Conservation (phyloP, 2,888 invertebrate genomes). For the Drosophila nr. perissopoda region DNA sequence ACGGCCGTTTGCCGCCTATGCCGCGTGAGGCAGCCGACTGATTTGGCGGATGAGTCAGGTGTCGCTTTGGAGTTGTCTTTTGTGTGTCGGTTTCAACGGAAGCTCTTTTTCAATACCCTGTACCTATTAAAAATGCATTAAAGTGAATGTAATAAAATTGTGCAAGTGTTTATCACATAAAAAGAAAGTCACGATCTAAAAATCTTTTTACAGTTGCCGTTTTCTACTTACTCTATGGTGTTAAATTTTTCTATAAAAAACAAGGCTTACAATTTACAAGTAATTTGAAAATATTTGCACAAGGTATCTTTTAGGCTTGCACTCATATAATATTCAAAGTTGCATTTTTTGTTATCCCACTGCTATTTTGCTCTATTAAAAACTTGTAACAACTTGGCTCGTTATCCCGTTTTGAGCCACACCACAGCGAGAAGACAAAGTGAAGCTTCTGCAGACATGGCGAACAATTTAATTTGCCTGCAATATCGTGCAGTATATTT, state of each 20-base stretch:
- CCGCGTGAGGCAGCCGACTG: conserved; percentile 10
- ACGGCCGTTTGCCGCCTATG: conserved; percentile 71
- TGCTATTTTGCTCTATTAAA: conserved; percentile 81
- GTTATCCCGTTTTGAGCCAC: conserved; percentile 60
- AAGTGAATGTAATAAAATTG: not conserved
- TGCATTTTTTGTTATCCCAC: conserved; percentile 30
- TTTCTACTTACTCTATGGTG: not conserved
- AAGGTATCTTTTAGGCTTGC: conserved; percentile 1
- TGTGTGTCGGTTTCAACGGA: conserved; percentile 24
- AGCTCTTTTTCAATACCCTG: conserved; percentile 42
- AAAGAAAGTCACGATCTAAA: not conserved
- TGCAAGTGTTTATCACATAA: not conserved
- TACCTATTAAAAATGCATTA: not conserved
- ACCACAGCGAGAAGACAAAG: conserved; percentile 27
- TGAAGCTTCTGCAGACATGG: conserved; percentile 27
- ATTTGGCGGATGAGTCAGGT: conserved; percentile 17
- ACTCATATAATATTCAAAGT: not conserved
- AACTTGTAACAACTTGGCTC: conserved; percentile 82
- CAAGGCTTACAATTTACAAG: not conserved
- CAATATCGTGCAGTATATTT: conserved; percentile 44
- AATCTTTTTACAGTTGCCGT: not conserved
- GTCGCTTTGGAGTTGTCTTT: conserved; percentile 28
- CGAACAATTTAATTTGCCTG: conserved; percentile 72
- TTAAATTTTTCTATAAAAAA: not conserved
- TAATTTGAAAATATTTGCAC: not conserved